Conservation (phyloP, 2,888 invertebrate genomes). For the Epirrhoe alternata region DNA sequence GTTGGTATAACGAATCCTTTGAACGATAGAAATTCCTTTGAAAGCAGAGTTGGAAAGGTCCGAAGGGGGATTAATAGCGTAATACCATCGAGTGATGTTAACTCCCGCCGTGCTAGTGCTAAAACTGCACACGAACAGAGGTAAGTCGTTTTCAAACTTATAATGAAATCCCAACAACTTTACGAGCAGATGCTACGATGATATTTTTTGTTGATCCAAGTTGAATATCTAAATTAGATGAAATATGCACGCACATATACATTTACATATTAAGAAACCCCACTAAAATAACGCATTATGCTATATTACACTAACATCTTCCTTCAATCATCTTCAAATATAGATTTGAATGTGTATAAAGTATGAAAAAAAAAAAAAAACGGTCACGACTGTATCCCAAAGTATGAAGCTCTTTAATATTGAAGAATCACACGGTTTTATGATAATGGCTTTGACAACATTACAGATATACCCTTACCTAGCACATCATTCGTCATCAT, state of each 20-base stretch:
- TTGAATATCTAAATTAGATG: background rate
- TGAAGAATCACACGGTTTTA: background rate
- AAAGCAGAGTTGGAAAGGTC: conserved; percentile 36
- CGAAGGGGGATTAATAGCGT: conserved; percentile 36
- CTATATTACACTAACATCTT: no score
- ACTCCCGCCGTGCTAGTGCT: conserved; percentile 33
- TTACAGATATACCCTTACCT: conserved; percentile 3
- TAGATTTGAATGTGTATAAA: no score
- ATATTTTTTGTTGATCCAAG: conserved; percentile 22
- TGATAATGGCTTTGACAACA: conserved; percentile 10
- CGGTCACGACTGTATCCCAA: no score
- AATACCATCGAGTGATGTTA: conserved; percentile 32
- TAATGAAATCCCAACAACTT: conserved; percentile 55
- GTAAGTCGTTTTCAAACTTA: conserved; percentile 53
- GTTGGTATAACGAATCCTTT: conserved; percentile 31
- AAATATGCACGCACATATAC: background rate
- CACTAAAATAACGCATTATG: background rate
- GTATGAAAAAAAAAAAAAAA: no score
- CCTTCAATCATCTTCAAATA: no score
- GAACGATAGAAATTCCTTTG: conserved; percentile 33
- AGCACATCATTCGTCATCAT: conserved; percentile 34
- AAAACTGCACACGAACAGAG: conserved; percentile 43
- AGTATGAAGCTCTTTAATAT: background rate
- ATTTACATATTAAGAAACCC: no score
- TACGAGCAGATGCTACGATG: conserved; percentile 42